Conservation (phyloP, 2,113 vertebrate species). For the Dissostichus mawsoni region DNA sequence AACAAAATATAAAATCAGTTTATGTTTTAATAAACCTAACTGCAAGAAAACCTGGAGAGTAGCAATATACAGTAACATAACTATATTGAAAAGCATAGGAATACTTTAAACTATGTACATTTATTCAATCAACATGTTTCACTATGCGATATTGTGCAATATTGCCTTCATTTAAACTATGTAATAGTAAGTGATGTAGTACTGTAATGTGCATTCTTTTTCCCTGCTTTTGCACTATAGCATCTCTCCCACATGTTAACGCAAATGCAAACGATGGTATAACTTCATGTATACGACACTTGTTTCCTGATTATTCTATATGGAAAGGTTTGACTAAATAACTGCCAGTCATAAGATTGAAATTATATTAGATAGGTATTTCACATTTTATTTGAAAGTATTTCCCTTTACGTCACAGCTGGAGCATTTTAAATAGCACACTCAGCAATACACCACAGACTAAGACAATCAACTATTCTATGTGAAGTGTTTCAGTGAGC, state of each 20-base stretch:
- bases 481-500: slow-evolving; percentile 11
- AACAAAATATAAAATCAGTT: slow-evolving; percentile 6
- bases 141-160: slow-evolving; percentile 67
- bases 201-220: slow-evolving; percentile 44
- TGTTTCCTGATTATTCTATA: slow-evolving; percentile 3
- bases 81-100: slow-evolving; percentile 27
- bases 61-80: slow-evolving; percentile 30
- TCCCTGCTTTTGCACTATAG: slow-evolving; percentile 50
- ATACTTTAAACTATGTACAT: slow-evolving; percentile 25
- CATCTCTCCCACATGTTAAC: slow-evolving; percentile 29
- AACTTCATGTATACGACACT: neutral
- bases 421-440: slow-evolving; percentile 10
- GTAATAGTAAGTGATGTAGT: slow-evolving; percentile 20
- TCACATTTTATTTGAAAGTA: neutral
- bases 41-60: slow-evolving; percentile 19
- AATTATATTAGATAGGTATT: neutral
- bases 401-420: neutral
- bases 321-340: slow-evolving; percentile 8
- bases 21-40: slow-evolving; percentile 32
- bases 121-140: slow-evolving; percentile 38
- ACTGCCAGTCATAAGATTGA: slow-evolving; percentile 39
- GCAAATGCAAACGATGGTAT: slow-evolving; percentile 35
- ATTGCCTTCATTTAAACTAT: slow-evolving; percentile 57
- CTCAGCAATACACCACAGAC: slow-evolving; percentile 58
- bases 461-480: slow-evolving; percentile 58